Percentiles rank a stretch among this genome's conserved stretches.
Evolutionary conservation across 2,888 invertebrate genomes (phyloP).

Genomic region (Thyatira batis): DNA sequence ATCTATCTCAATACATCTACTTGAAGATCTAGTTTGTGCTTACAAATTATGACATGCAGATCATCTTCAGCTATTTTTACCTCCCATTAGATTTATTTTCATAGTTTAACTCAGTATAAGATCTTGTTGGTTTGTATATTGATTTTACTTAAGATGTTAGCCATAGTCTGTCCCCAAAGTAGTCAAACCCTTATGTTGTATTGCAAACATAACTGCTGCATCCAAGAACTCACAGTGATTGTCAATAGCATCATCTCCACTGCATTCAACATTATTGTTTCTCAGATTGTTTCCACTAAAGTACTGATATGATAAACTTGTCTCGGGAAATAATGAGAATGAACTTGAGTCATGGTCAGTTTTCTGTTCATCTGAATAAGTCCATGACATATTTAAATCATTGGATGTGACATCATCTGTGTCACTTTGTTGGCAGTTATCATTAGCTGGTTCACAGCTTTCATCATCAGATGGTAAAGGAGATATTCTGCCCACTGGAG

Average conservation of each 20-base stretch:
- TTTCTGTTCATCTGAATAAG: conserved; percentile 39
- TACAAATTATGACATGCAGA: conserved; percentile 28
- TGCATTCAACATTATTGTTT: conserved; percentile 37
- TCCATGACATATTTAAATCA: conserved; percentile 49
- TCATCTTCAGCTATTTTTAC: background rate
- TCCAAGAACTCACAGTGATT: conserved; percentile 84
- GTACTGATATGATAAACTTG: conserved; percentile 44
- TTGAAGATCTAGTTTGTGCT: conserved; percentile 28
- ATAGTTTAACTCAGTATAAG: background rate
- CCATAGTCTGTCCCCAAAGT: conserved; percentile 74
- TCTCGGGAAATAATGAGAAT: conserved; percentile 46
- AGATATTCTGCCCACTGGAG: conserved; percentile 39
- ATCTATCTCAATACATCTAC: conserved; percentile 5
- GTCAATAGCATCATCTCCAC: conserved; percentile 40
- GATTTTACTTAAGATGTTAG: conserved; percentile 35
- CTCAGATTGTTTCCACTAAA: conserved; percentile 43
- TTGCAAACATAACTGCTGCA: conserved; percentile 88
- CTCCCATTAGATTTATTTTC: background rate
- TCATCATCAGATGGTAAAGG: conserved; percentile 52
- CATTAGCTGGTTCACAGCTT: conserved; percentile 8
- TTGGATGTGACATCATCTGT: conserved; percentile 30
- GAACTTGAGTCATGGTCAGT: conserved; percentile 33
- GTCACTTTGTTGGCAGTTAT: conserved; percentile 28
- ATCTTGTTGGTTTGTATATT: background rate
- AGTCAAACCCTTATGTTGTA: conserved; percentile 87